Percentiles rank a stretch among this genome's conserved stretches.
phyloP scores from a whole-genome alignment of 2,797 vertebrate genomes.

The Clarias fuscus region DNA sequence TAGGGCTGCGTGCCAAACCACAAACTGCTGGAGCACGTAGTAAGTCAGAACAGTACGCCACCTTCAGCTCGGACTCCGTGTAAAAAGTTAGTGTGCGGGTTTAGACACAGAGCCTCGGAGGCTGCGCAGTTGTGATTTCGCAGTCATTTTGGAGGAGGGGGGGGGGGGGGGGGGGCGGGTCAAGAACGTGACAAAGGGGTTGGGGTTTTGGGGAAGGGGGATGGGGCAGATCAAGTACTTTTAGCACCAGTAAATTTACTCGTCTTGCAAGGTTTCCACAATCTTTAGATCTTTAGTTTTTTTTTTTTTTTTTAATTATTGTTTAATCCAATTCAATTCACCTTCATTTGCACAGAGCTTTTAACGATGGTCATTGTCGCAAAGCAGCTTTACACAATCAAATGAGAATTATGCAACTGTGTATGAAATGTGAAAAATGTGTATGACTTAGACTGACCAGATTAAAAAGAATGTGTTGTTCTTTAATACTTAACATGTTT shows the following conservation, averaged over 20 bases:
- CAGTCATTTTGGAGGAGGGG: constrained; percentile 57
- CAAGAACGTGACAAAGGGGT: constrained; percentile 35
- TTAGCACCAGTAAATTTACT: neutral
- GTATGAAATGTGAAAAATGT: no score
- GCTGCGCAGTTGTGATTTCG: constrained; percentile 70
- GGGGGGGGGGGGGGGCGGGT: constrained; percentile 37
- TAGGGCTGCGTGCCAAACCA: neutral
- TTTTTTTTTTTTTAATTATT: no score
- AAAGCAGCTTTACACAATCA: no score
- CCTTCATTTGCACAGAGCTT: no score
- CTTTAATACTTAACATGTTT: no score
- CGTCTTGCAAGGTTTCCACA: neutral
- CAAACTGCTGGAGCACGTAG: neutral
- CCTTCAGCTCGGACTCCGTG: neutral
- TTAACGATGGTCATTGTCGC: no score
- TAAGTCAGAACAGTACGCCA: neutral
- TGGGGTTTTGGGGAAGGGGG: constrained; percentile 36
- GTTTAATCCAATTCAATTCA: no score
- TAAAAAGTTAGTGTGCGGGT: constrained; percentile 11
- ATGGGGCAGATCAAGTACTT: neutral
- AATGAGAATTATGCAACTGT: no score
- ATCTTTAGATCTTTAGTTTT: neutral
- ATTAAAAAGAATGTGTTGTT: no score
- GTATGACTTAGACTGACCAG: no score
- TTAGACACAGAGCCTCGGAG: neutral